A percentile compares a stretch with the other conserved stretches of the same genome.
Conservation (phyloP, 2,888 invertebrate species). For the Coronaproctus castanopsis region DNA sequence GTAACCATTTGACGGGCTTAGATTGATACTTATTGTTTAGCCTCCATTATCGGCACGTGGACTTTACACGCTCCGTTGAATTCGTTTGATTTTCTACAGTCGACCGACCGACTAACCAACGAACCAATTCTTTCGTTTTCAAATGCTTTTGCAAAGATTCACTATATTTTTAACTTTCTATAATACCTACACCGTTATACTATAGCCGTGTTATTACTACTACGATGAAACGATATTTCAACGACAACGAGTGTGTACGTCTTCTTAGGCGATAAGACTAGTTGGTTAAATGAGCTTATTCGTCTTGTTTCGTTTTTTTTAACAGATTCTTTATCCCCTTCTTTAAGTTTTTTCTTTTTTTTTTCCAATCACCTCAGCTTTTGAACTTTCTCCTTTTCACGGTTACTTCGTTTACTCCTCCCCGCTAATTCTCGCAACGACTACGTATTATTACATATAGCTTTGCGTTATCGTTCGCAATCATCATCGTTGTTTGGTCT, state of each 20-base stretch:
- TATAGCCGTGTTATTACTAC: no score
- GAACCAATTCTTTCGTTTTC: no score
- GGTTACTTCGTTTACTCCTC: background rate
- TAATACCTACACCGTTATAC: no score
- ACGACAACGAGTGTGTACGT: no score
- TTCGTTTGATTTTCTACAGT: background rate
- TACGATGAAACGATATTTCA: no score
- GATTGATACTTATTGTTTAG: slow-evolving; percentile 13
- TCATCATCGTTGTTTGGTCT: background rate
- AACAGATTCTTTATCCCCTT: background rate
- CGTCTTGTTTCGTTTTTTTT: background rate
- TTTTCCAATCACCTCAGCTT: background rate
- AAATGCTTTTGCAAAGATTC: no score
- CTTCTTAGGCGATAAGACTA: no score
- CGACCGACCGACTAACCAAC: background rate
- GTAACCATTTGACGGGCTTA: slow-evolving; percentile 8
- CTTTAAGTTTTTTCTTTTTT: background rate
- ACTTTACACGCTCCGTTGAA: slow-evolving; percentile 15
- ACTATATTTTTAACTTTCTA: no score
- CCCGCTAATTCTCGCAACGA: background rate
- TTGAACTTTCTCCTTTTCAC: background rate
- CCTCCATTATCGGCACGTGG: slow-evolving; percentile 18
- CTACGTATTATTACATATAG: no score
- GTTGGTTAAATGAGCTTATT: background rate
- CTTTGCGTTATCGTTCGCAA: no score